These are phyloP conservation scores for Mesodorylaimus sp. DNA, from an alignment of 2,888 invertebrate genomes.

Conservation along the genomic window DNA sequence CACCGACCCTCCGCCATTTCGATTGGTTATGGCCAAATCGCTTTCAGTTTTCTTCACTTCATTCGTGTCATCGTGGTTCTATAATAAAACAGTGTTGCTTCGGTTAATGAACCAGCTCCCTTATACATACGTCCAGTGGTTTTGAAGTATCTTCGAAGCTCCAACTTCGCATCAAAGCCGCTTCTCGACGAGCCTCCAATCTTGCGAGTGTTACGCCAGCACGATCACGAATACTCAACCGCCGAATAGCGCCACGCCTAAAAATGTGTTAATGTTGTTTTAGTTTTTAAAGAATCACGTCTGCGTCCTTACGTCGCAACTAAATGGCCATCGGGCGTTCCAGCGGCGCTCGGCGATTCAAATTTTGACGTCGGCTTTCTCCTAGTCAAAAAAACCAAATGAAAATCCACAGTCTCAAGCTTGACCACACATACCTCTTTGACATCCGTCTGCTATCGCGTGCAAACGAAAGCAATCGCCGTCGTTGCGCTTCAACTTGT, in stretches of 20 bases:
- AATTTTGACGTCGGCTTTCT: slow-evolving; percentile 19
- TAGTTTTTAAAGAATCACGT: too few relatives aligned
- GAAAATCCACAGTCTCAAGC: background rate
- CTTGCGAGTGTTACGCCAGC: slow-evolving; percentile 25
- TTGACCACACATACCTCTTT: background rate
- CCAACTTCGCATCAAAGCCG: slow-evolving; percentile 19
- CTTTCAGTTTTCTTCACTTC: too few relatives aligned
- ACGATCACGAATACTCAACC: slow-evolving; percentile 26
- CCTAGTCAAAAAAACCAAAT: background rate
- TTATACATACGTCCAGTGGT: too few relatives aligned
- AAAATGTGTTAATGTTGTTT: background rate
- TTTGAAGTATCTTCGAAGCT: slow-evolving; percentile 10
- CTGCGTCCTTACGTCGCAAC: too few relatives aligned
- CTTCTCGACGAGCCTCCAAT: slow-evolving; percentile 26
- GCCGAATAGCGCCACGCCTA: slow-evolving; percentile 24
- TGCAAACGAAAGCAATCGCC: slow-evolving; percentile 4
- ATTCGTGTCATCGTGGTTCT: too few relatives aligned
- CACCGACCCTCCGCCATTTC: too few relatives aligned
- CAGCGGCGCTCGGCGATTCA: slow-evolving; percentile 25
- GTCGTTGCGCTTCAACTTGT: slow-evolving; percentile 1
- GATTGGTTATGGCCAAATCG: too few relatives aligned
- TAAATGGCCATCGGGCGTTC: slow-evolving; percentile 7
- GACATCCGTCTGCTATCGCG: slow-evolving; percentile 6
- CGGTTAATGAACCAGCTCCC: too few relatives aligned
- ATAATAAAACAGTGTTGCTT: too few relatives aligned